A percentile compares a stretch with the other conserved stretches of the same genome.
These are phyloP conservation scores for Cavia porcellus DNA, from an alignment of 2,113 vertebrate species.

Conservation along the genomic window DNA sequence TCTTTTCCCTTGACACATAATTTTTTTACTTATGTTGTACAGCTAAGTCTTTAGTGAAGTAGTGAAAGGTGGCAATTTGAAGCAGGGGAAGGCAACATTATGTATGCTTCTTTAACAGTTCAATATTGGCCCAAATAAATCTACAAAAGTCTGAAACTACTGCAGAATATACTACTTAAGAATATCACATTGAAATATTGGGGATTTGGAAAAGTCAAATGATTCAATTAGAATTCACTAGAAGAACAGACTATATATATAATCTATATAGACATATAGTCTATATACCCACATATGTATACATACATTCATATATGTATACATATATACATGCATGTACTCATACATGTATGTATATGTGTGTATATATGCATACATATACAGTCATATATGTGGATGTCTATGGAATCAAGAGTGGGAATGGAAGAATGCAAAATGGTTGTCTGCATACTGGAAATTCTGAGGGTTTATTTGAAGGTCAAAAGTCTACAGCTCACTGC, in stretches of 20 bases:
- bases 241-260: background rate
- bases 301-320: background rate
- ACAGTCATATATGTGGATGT: background rate
- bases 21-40: background rate
- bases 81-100: background rate
- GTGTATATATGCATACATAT: background rate
- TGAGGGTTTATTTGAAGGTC: background rate
- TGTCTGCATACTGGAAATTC: background rate
- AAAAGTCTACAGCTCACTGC: background rate
- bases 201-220: slow-evolving; percentile 38
- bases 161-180: slow-evolving; percentile 24
- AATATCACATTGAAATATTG: background rate
- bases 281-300: background rate
- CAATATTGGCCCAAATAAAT: slow-evolving; percentile 6
- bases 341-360: no score
- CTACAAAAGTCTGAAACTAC: slow-evolving; percentile 9
- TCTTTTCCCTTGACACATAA: background rate
- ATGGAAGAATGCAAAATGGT: background rate
- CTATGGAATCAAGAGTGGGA: background rate
- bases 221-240: background rate
- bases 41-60: slow-evolving; percentile 35
- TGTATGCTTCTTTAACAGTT: slow-evolving; percentile 35
- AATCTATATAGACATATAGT: no score
- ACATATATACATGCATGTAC: background rate
- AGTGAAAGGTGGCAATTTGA: slow-evolving; percentile 11